These are phyloP conservation scores for Atherinomorus stipes DNA, from an alignment of 2,113 vertebrate genomes.

Conservation along the genomic window DNA sequence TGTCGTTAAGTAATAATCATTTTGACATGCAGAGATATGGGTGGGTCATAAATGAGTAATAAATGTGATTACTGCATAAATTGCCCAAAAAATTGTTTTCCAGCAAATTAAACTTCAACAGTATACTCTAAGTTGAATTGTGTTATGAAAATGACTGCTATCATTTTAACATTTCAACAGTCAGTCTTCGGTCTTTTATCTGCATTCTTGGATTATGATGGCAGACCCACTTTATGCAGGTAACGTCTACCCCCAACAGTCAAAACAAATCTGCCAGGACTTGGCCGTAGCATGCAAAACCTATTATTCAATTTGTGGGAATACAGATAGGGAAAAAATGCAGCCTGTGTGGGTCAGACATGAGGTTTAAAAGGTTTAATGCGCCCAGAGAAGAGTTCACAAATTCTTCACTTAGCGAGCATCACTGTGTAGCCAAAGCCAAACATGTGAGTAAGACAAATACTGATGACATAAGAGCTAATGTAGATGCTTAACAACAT, in stretches of 20 bases:
- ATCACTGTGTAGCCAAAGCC: constrained; percentile 7
- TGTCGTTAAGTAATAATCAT: not conserved
- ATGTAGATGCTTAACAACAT: not conserved
- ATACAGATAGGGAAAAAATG: constrained; percentile 47
- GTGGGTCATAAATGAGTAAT: too few relatives aligned
- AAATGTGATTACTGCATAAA: too few relatives aligned
- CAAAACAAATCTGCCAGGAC: constrained; percentile 21
- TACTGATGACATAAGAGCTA: not conserved
- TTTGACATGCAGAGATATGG: not conserved
- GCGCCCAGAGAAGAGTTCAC: constrained; percentile 1
- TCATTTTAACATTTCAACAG: constrained; percentile 1
- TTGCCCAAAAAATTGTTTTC: not conserved
- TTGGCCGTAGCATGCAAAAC: constrained; percentile 32
- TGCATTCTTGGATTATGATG: constrained; percentile 1
- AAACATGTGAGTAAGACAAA: constrained; percentile 23
- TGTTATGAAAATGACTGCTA: constrained; percentile 11
- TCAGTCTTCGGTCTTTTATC: not conserved
- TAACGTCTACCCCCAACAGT: constrained; percentile 9
- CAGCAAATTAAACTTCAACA: not conserved
- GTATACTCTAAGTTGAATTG: not conserved
- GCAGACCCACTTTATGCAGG: not conserved
- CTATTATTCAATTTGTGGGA: constrained; percentile 61
- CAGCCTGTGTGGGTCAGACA: constrained; percentile 53
- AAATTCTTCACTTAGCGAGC: constrained; percentile 24
- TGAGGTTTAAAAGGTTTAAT: constrained; percentile 48